Evolutionary conservation across 2,888 invertebrate genomes (phyloP).

Genomic region (Plebejus melissa): DNA sequence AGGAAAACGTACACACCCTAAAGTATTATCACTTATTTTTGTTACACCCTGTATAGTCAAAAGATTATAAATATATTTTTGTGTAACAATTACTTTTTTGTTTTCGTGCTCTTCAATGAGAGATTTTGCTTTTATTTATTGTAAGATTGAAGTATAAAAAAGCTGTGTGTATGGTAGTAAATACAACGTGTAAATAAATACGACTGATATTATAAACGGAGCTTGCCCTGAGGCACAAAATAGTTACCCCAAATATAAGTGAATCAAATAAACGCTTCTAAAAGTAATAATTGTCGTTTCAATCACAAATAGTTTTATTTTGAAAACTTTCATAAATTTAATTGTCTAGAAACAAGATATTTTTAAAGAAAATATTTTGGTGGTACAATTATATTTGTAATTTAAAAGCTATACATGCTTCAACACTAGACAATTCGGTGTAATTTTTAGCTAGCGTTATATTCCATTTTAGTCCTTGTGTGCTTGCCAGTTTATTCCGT

Average conservation of each 20-base stretch:
- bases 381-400: background rate
- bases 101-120: background rate
- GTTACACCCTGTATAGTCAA: background rate
- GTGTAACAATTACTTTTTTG: background rate
- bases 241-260: conserved; percentile 54
- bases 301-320: background rate
- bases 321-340: background rate
- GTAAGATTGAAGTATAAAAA: background rate
- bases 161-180: background rate
- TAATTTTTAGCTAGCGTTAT: background rate
- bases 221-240: conserved; percentile 51
- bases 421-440: background rate
- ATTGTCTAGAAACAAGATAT: too few relatives aligned
- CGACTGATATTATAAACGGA: conserved; percentile 49
- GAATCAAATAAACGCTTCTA: background rate
- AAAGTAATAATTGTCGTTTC: background rate
- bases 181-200: conserved; percentile 33
- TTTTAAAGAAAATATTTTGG: too few relatives aligned
- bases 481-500: conserved; percentile 55
- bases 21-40: too few relatives aligned
- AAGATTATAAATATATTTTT: background rate
- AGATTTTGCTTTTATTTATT: background rate
- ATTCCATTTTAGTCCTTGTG: conserved; percentile 43
- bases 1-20: too few relatives aligned
- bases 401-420: background rate